phyloP scores from a whole-genome alignment of 2,888 invertebrate genomes.

The Sepiola atlantica region DNA sequence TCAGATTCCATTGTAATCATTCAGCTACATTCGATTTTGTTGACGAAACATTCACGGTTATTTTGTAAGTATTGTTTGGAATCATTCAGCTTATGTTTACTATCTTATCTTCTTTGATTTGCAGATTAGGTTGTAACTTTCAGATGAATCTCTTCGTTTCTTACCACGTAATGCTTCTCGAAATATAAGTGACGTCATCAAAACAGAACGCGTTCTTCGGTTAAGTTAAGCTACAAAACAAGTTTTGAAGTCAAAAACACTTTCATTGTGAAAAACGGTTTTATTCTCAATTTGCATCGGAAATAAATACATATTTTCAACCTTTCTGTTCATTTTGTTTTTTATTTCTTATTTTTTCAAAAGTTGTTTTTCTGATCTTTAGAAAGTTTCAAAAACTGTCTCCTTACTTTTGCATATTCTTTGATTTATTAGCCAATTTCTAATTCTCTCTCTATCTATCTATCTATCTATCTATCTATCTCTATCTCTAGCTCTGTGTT shows the following conservation, averaged over 20 bases:
- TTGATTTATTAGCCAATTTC: neutral
- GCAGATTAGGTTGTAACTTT: too few relatives aligned
- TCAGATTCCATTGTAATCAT: too few relatives aligned
- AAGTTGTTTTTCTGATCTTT: neutral
- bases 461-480: neutral
- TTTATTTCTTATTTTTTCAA: neutral
- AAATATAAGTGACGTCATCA: neutral
- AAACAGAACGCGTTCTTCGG: neutral
- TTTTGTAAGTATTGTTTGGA: too few relatives aligned
- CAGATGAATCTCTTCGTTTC: too few relatives aligned
- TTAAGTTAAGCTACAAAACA: neutral
- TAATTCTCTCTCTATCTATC: too few relatives aligned
- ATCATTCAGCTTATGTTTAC: too few relatives aligned
- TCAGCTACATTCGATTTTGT: too few relatives aligned
- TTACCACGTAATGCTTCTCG: too few relatives aligned
- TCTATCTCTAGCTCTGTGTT: too few relatives aligned
- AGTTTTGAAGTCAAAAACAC: neutral
- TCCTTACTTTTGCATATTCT: neutral
- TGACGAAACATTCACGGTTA: too few relatives aligned
- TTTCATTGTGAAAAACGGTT: neutral
- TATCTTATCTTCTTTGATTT: too few relatives aligned
- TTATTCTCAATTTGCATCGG: neutral
- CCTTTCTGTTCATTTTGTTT: neutral
- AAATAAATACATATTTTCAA: neutral
- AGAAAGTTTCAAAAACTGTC: neutral